Evolutionary conservation across 2,888 invertebrate genomes (phyloP), one percentile per base, ranked within the genome.

Genomic region (Esperia sulphurella): DNA sequence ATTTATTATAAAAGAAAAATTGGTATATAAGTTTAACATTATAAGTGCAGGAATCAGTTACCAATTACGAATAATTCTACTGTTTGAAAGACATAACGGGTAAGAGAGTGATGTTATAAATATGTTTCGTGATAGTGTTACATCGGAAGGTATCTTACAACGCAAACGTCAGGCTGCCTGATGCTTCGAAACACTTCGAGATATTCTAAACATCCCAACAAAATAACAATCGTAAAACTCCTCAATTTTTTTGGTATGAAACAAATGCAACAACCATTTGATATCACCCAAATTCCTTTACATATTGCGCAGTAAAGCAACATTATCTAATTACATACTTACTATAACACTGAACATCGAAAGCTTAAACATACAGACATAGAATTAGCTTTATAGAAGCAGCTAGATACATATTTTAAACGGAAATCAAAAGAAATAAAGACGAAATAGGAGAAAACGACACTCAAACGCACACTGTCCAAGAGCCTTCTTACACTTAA

Each of bases 241-340:
- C 41, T 46, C 44, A 42, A 33, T 44, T 49, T 38, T n/a, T 35
- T 43, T 48, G 48, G 57, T 57, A 50, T 44, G 51, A 53, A 60
- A 49, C 33, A 48, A 57, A 60, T 55, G 54, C 57, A 65, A 68
- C 68, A 79, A 76, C 68, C 71, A 83, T 85, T 88, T 87, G 84
- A 81, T 80, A 81, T 87, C 88, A 89, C 88, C 88, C 88, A 89
- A 89, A 89, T 89, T 89, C 88, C 88, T 74, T 75, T 50, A 73
- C 61, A 68, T 59, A 67, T 70, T 67, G 76, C 79, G 73, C 75
- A 70, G 58, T 63, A 53, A 84, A 86, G 86, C 86, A 76, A 75
- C 63, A 50, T 70, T 73, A 68, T 54, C 69, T 66, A 64, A 65
- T 65, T 65, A 65, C 57, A 59, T 55, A 53, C 54, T 60, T 57